Conservation (phyloP, 2,113 vertebrate species). For the Notechis scutatus region DNA sequence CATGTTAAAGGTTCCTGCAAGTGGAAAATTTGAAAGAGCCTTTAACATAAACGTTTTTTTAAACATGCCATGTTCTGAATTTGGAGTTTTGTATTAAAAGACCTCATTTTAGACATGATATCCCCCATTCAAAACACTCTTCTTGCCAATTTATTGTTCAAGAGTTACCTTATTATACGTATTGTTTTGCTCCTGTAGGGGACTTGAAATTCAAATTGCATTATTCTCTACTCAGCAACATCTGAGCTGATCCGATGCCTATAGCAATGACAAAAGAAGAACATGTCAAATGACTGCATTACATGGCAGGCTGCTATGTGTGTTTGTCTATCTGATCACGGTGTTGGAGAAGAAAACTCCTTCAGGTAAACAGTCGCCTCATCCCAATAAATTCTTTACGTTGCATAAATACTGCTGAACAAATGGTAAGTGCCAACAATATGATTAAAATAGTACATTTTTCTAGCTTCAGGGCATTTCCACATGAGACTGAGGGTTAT, state of each 20-base stretch:
- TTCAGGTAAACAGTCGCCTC: conserved; percentile 19
- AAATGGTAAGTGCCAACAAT: background rate
- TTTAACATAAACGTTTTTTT: conserved; percentile 15
- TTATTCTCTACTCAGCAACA: conserved; percentile 23
- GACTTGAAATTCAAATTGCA: conserved; percentile 41
- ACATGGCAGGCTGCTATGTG: background rate
- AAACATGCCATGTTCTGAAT: background rate
- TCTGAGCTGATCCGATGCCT: background rate
- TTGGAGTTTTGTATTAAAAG: background rate
- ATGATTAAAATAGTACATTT: conserved; percentile 17
- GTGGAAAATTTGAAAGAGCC: background rate
- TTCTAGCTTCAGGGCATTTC: conserved; percentile 21
- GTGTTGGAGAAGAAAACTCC: background rate
- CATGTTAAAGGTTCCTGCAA: background rate
- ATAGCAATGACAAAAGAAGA: conserved; percentile 39
- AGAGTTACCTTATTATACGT: conserved; percentile 14
- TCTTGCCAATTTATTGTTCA: conserved; percentile 24
- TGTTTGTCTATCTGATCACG: conserved; percentile 29
- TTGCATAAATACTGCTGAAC: conserved; percentile 11
- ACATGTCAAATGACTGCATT: conserved; percentile 2
- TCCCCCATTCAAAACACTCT: background rate
- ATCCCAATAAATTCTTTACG: conserved; percentile 16
- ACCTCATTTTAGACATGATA: background rate
- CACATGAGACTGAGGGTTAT: conserved; percentile 7
- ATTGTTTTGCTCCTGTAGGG: conserved; percentile 24